Base-by-base conservation (phyloP, 2,888 invertebrate genomes). In the Synergus laeviventris region DNA sequence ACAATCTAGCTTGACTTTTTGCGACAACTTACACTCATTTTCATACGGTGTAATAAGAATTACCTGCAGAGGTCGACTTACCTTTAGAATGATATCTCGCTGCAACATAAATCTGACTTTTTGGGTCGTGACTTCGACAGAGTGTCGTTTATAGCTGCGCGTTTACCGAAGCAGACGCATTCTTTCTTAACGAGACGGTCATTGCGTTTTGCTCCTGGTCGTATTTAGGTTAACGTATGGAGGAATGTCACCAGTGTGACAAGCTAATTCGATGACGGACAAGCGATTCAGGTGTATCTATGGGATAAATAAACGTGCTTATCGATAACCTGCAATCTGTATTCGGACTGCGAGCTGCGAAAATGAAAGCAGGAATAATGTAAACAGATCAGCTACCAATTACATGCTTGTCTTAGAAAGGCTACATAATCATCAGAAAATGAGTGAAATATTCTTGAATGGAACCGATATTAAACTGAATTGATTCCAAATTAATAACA, bases 151-250 rank as follows among this genome's bases (percentile, higher is more conserved):
- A 84, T 77, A 81, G 77, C 79, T 76, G 70, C 70, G 77, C 74
- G 64, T 78, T 83, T 80, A 79, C 77, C 76, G 59, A 78, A 79
- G 82, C 79, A 62, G 59, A 78, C 77, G 80, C 85, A 88, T 89
- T 89, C 87, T 84, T 87, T 85, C 86, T 84, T 89, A 89, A 89
- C 87, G 85, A 87, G 86, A 83, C 84, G 73, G 81, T 83, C 79
- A 82, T 84, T 85, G 82, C 83, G 76, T 79, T 83, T 82, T 82
- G 78, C 82, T 85, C 80, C 78, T 79, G 81, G 79, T 81, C 84
- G 85, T 87, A 87, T 89, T 89, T 89, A 86, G 87, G 87, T 88
- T 89, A 89, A 88, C 87, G 84, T 87, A 88, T 87, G 88, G 84
- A 89, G 87, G 88, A 89, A 89, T 89, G 87, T 84, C 81, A 82